A percentile compares a stretch with the other conserved stretches of the same genome.
phyloP scores from a whole-genome alignment of 2,888 invertebrate species.

The Deilephila porcellus region DNA sequence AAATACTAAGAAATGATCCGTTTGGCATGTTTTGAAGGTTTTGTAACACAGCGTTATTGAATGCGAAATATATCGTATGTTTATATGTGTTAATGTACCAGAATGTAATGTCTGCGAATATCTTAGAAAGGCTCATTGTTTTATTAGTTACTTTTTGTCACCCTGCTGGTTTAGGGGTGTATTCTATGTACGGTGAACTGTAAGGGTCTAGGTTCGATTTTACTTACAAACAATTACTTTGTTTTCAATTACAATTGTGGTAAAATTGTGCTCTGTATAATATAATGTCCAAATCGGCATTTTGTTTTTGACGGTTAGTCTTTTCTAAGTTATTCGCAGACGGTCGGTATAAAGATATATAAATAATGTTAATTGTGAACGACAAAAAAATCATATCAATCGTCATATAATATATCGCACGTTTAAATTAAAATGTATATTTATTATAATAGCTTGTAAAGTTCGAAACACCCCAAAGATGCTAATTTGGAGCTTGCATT shows the following conservation, averaged over 20 bases:
- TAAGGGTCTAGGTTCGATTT: too few species aligned
- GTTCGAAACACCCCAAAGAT: constrained; percentile 31
- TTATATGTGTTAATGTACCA: not conserved
- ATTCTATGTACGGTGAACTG: not conserved
- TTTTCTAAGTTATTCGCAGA: constrained; percentile 11
- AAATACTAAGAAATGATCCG: not conserved
- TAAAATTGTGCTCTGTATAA: not conserved
- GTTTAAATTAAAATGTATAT: constrained; percentile 18
- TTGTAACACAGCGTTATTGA: not conserved
- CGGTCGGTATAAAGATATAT: not conserved
- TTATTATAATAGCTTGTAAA: constrained; percentile 15
- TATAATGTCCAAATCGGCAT: too few species aligned
- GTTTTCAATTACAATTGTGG: not conserved
- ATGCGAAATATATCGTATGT: not conserved
- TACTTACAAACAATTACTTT: too few species aligned
- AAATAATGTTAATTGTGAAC: constrained; percentile 17
- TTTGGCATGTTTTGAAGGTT: not conserved
- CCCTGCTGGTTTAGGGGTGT: not conserved
- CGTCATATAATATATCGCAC: constrained; percentile 10
- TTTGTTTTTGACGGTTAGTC: not conserved
- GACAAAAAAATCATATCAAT: constrained; percentile 22
- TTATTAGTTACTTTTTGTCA: not conserved
- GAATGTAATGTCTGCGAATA: not conserved
- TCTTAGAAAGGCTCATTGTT: not conserved
- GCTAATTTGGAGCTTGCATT: constrained; percentile 28